Percentiles rank a stretch among this genome's conserved stretches.
Conservation (phyloP, 2,888 invertebrate genomes). For the Leucozona laternaria region DNA sequence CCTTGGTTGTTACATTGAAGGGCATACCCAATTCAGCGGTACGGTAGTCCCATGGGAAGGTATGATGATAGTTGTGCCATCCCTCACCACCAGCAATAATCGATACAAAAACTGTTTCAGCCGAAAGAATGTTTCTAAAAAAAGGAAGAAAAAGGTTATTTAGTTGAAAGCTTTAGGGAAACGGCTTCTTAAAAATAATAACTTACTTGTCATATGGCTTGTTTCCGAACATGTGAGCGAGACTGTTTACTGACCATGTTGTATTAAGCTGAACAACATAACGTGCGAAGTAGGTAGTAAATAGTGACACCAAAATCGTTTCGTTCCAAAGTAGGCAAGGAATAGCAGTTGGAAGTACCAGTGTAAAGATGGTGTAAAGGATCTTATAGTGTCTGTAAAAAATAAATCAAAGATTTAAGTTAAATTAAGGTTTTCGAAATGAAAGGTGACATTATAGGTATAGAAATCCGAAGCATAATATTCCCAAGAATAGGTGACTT, state of each 20-base stretch:
- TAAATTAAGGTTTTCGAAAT: too few relatives aligned
- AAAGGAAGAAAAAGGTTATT: conserved; percentile 40
- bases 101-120: conserved; percentile 89
- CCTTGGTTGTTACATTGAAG: conserved; percentile 87
- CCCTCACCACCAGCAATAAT: conserved; percentile 91
- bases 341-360: conserved; percentile 85
- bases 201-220: conserved; percentile 88
- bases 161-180: neutral
- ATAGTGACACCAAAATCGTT: conserved; percentile 85
- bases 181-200: neutral
- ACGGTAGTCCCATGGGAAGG: conserved; percentile 95
- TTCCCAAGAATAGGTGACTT: too few relatives aligned
- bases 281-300: conserved; percentile 86
- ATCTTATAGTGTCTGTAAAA: conserved; percentile 86
- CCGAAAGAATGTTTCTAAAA: conserved; percentile 88
- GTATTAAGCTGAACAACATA: conserved; percentile 86
- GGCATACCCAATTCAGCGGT: conserved; percentile 89
- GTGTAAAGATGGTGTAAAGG: conserved; percentile 85
- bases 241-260: conserved; percentile 91
- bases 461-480: too few relatives aligned
- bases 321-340: conserved; percentile 88
- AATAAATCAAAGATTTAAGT: conserved; percentile 19
- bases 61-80: conserved; percentile 96
- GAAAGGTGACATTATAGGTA: too few relatives aligned
- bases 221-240: conserved; percentile 88